Conservation (phyloP, 2,797 vertebrate species). For the Sylvilagus floridanus region DNA sequence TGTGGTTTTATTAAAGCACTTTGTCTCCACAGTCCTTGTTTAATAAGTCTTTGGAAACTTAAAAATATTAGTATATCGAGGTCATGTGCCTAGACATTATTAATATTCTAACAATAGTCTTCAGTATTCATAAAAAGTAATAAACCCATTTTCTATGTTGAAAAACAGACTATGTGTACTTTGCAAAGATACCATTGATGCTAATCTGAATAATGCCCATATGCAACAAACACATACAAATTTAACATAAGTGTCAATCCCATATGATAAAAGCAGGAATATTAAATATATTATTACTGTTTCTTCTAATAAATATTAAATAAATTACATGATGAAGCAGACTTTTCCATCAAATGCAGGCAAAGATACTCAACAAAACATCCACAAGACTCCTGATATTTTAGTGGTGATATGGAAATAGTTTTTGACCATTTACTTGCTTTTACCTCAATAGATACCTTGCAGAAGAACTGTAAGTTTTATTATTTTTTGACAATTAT, state of each 20-base stretch:
- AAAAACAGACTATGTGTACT: not conserved
- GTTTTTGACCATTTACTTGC: not conserved
- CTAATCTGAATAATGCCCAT: slow-evolving; percentile 6
- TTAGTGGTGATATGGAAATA: not conserved
- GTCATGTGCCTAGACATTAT: slow-evolving; percentile 41
- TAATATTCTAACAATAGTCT: slow-evolving; percentile 44
- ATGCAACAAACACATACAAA: not conserved
- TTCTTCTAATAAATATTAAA: slow-evolving; percentile 20
- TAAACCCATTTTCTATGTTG: slow-evolving; percentile 25
- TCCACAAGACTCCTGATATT: not conserved
- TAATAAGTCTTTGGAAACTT: slow-evolving; percentile 16
- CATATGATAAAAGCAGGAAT: not conserved
- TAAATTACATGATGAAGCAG: not conserved
- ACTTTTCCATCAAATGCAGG: not conserved
- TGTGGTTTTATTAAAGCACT: slow-evolving; percentile 63
- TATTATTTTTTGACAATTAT: not conserved
- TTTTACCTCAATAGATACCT: not conserved
- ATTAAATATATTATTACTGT: slow-evolving; percentile 9
- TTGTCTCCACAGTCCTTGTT: slow-evolving; percentile 48
- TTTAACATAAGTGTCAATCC: slow-evolving; percentile 19
- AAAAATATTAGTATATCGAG: slow-evolving; percentile 34
- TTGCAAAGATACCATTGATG: not conserved
- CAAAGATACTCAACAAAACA: not conserved
- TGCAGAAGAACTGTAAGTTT: not conserved
- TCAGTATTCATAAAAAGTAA: slow-evolving; percentile 12